Base-by-base conservation (phyloP, 2,113 vertebrate genomes). In the Passer montanus region DNA sequence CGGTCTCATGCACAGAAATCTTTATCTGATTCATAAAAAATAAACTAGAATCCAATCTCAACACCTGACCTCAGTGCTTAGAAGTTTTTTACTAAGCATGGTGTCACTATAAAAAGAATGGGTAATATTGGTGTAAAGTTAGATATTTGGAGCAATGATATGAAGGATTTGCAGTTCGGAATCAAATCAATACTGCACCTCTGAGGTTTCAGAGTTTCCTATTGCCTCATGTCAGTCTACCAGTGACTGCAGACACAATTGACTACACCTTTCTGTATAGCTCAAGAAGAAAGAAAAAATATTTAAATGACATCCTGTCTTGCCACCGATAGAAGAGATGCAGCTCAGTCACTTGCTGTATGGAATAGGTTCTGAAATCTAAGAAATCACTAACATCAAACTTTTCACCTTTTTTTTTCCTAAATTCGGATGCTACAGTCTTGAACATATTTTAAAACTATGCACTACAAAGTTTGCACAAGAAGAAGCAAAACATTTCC, bases 1-100 rank as follows among this genome's bases (percentile, higher is more conserved):
- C 98, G 91, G 98, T 98, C 97, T 98, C 98, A 98, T 97, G 98
- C 98, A 98, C 98, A 98, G 98, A 98, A 99, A 99, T 99, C 98
- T 99, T 99, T 98, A 99, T 99, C 98, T 98, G 99, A 99, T 99
- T 99, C 99, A 98, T 98, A 99, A 99, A 99, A 99, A 99, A 98
- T 98, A 98, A 98, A 99, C 98, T 99, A 99, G 97, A 97, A 97
- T 98, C 98, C 98, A 99, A 98, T 99, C 98, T 98, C 98, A 98
- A 97, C 98, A 99, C 99, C 99, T 99, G 98, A 98, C 98, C 98
- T 98, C 96, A 82, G 97, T 98, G 98, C 98, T 99, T 98, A 98
- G 98, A 98, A 98, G 97, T 98, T 98, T 97, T 98, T 97, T 98
- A 98, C 98, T 98, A 98, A 98, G 98, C 97, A 97, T 96, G 95